phyloP scores from a whole-genome alignment of 2,888 invertebrate species.

The Choristoneura rosaceana region DNA sequence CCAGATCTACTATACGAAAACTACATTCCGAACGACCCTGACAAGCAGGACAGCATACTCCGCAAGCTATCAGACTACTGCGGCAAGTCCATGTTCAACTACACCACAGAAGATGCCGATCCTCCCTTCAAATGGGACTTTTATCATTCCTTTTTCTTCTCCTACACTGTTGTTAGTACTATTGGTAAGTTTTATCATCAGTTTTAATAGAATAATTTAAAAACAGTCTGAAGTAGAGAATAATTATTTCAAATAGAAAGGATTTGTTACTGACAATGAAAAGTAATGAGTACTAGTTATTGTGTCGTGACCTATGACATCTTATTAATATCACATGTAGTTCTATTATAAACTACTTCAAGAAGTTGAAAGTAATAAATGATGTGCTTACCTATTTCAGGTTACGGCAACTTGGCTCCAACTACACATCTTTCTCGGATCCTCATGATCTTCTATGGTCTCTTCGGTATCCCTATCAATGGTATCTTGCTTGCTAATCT shows the following conservation, averaged over 20 bases:
- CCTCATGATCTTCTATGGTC: slow-evolving; percentile 94
- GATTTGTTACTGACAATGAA: too few species aligned
- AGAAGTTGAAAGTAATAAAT: background rate
- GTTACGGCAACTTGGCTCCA: slow-evolving; percentile 96
- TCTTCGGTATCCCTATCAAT: slow-evolving; percentile 94
- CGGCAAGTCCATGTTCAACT: slow-evolving; percentile 89
- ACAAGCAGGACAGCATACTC: slow-evolving; percentile 85
- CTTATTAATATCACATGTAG: background rate
- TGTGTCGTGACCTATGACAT: too few species aligned
- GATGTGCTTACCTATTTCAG: slow-evolving; percentile 71
- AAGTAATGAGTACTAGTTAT: too few species aligned
- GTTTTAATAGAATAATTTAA: slow-evolving; percentile 9
- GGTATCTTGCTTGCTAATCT: slow-evolving; percentile 92
- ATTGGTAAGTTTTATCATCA: slow-evolving; percentile 87
- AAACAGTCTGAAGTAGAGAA: too few species aligned
- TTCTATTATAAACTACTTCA: background rate
- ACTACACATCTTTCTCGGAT: slow-evolving; percentile 92
- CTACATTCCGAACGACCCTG: slow-evolving; percentile 83
- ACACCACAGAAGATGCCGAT: slow-evolving; percentile 86
- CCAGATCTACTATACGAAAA: slow-evolving; percentile 86
- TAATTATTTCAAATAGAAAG: too few species aligned
- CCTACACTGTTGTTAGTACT: slow-evolving; percentile 95
- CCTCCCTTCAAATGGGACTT: slow-evolving; percentile 92
- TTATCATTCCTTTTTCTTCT: slow-evolving; percentile 96
- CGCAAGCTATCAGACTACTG: slow-evolving; percentile 89